These are phyloP conservation scores for Sigmodon hispidus DNA, from an alignment of 2,113 vertebrate genomes.

Conservation along the genomic window DNA sequence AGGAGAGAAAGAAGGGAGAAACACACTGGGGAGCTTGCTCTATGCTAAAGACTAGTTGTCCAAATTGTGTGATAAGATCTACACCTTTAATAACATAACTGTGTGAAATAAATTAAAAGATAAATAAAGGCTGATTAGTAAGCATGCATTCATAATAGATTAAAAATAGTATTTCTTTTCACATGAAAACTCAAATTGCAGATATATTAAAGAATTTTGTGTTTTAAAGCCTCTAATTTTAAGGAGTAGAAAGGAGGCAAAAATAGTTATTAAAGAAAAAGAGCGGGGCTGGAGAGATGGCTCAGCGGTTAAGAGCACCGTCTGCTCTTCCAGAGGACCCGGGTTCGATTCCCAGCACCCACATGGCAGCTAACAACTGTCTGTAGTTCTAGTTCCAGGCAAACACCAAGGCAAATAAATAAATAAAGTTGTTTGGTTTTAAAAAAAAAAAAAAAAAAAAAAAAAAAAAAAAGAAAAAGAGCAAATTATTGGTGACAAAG, in stretches of 20 bases:
- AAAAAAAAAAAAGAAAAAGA: neutral
- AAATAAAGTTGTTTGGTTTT: no score
- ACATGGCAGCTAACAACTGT: no score
- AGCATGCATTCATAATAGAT: neutral
- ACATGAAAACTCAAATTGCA: neutral
- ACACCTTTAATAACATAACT: neutral
- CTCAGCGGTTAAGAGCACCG: no score
- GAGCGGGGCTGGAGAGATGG: no score
- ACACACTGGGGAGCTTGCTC: neutral
- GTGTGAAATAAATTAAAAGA: neutral
- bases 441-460: neutral
- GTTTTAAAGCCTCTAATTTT: neutral
- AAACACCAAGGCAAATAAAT: no score
- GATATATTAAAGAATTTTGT: neutral
- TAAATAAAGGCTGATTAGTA: neutral
- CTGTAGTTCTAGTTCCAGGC: no score
- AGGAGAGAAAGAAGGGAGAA: neutral
- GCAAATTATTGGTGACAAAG: conserved; percentile 15
- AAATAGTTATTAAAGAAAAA: neutral
- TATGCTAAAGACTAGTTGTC: neutral
- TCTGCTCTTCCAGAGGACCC: no score
- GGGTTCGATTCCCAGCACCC: no score
- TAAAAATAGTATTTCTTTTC: neutral
- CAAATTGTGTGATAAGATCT: neutral
- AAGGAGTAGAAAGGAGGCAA: neutral